Percentiles rank a stretch among this genome's conserved stretches.
Conservation (phyloP, 2,113 vertebrate genomes). For the Geococcyx californianus region DNA sequence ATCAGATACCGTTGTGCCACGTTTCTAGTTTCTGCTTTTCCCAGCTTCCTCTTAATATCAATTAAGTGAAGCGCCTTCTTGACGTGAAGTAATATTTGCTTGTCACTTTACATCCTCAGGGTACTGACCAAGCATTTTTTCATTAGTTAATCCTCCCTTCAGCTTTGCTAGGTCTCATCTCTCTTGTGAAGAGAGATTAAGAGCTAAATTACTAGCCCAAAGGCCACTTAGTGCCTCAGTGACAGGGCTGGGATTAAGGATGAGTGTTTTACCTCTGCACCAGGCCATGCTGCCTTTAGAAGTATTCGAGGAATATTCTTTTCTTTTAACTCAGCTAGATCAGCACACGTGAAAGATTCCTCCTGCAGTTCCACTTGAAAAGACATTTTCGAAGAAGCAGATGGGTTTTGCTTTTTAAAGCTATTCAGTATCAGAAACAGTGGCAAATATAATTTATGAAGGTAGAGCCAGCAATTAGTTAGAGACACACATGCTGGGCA, state of each 20-base stretch:
- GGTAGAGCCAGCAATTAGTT: constrained; percentile 48
- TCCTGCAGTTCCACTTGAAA: background rate
- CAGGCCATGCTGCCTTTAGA: background rate
- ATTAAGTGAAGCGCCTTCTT: background rate
- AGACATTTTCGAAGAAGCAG: background rate
- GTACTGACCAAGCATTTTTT: background rate
- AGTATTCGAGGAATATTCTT: background rate
- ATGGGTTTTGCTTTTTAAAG: constrained; percentile 29
- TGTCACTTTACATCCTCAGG: background rate
- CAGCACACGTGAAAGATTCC: background rate
- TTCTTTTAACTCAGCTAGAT: background rate
- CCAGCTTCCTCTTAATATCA: background rate
- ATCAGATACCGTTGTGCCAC: background rate
- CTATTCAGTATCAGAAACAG: background rate
- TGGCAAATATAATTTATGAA: constrained; percentile 45
- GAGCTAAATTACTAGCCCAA: background rate
- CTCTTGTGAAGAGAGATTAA: background rate
- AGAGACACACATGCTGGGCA: constrained; percentile 49
- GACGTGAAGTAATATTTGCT: background rate
- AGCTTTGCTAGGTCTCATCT: background rate
- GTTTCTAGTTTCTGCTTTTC: background rate
- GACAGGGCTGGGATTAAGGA: background rate
- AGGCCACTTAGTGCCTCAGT: background rate
- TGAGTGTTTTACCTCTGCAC: background rate
- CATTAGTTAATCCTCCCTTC: background rate